These are phyloP conservation scores for Drosophila biarmipes DNA, from an alignment of 1,140 invertebrate species.

Conservation along the genomic window DNA sequence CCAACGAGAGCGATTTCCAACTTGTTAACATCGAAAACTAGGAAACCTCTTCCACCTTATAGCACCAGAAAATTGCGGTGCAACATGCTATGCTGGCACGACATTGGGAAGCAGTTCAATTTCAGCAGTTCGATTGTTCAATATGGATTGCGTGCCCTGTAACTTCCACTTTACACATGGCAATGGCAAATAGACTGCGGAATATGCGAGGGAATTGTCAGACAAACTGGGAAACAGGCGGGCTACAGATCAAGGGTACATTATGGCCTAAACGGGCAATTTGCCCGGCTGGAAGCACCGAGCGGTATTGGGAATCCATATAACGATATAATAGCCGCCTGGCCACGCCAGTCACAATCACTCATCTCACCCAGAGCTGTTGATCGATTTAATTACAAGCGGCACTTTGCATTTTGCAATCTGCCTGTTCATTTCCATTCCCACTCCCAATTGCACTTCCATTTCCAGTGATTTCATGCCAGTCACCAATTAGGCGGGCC, in stretches of 20 bases:
- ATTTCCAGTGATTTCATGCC: conserved; percentile 49
- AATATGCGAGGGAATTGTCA: background rate
- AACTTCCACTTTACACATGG: conserved; percentile 3
- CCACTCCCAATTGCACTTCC: conserved; percentile 6
- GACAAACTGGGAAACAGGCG: background rate
- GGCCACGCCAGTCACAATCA: conserved; percentile 16
- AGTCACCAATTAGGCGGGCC: conserved; percentile 58
- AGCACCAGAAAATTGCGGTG: background rate
- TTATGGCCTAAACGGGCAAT: conserved; percentile 19
- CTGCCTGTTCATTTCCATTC: conserved; percentile 17
- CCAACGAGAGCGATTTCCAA: background rate
- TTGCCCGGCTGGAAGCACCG: background rate
- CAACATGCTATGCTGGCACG: conserved; percentile 6
- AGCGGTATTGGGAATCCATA: background rate
- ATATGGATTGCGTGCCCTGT: conserved; percentile 20
- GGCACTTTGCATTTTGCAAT: conserved; percentile 38
- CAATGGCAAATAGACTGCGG: background rate
- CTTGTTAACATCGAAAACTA: background rate
- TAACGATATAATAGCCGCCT: conserved; percentile 5
- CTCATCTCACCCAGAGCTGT: conserved; percentile 26
- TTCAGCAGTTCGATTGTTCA: background rate
- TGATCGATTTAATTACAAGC: conserved; percentile 51
- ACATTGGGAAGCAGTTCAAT: background rate
- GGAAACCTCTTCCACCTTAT: background rate
- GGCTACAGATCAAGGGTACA: conserved; percentile 5